A percentile compares a stretch with the other conserved stretches of the same genome.
phyloP scores from a whole-genome alignment of 2,113 vertebrate genomes.

The Cichladusa arquata region DNA sequence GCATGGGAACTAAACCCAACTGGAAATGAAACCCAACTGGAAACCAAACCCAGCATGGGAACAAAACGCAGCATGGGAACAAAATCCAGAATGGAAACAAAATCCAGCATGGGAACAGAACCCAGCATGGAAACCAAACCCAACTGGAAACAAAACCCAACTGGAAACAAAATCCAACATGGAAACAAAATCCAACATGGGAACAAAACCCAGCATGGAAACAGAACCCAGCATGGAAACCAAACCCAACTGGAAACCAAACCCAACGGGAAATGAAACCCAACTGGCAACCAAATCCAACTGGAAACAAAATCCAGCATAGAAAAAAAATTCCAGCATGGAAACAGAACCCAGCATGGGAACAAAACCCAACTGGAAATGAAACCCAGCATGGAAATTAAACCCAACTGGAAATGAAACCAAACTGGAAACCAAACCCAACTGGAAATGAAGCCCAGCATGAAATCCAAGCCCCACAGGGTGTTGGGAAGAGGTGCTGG shows the following conservation, averaged over 20 bases:
- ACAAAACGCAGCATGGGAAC: neutral
- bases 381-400: neutral
- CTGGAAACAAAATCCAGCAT: neutral
- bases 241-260: neutral
- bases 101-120: neutral
- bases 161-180: accelerated
- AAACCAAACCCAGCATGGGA: neutral
- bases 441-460: too few relatives aligned
- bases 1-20: neutral
- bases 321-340: neutral
- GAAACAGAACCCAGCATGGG: neutral
- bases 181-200: too few relatives aligned
- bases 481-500: accelerated
- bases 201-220: too few relatives aligned
- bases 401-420: too few relatives aligned
- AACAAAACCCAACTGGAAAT: neutral
- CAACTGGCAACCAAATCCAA: too few relatives aligned
- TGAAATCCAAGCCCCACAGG: too few relatives aligned
- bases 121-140: neutral
- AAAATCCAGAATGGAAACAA: neutral
- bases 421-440: too few relatives aligned
- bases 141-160: neutral
- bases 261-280: neutral
- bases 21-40: neutral
- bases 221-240: neutral